Conservation (phyloP, 2,113 vertebrate genomes). For the Anhinga anhinga region DNA sequence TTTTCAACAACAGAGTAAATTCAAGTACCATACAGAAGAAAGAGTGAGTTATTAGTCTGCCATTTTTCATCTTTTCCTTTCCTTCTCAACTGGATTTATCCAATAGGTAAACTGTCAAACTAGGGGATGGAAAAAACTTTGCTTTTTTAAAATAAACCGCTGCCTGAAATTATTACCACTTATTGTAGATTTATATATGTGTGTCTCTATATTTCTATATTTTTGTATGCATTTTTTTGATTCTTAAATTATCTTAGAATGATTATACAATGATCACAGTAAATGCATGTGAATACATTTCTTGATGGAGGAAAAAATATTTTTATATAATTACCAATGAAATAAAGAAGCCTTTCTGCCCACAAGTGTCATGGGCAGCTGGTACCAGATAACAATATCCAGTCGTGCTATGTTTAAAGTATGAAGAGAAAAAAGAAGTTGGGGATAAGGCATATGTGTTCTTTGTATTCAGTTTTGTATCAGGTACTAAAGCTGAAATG, state of each 20-base stretch:
- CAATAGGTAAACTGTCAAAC: background rate
- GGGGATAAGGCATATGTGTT: fast-evolving
- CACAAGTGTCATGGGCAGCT: background rate
- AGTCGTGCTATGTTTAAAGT: background rate
- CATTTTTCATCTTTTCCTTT: background rate
- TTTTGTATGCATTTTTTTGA: fast-evolving
- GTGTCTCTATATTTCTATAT: fast-evolving
- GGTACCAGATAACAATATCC: background rate
- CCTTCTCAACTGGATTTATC: background rate
- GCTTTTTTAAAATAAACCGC: background rate
- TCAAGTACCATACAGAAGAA: background rate
- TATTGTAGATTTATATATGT: background rate
- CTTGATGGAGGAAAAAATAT: background rate
- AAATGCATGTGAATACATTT: background rate
- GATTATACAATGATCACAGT: fast-evolving
- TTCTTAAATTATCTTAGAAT: background rate
- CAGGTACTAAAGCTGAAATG: background rate
- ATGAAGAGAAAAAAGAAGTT: background rate
- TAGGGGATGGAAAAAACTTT: background rate
- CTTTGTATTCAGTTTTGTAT: background rate
- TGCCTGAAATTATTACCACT: background rate
- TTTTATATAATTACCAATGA: background rate
- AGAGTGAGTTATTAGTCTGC: background rate
- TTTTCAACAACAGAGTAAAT: background rate
- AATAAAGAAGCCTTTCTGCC: background rate